A percentile compares a stretch with the other conserved stretches of the same genome.
phyloP scores from a whole-genome alignment of 1,140 invertebrate species.

The Muscidifurax raptorellus region DNA sequence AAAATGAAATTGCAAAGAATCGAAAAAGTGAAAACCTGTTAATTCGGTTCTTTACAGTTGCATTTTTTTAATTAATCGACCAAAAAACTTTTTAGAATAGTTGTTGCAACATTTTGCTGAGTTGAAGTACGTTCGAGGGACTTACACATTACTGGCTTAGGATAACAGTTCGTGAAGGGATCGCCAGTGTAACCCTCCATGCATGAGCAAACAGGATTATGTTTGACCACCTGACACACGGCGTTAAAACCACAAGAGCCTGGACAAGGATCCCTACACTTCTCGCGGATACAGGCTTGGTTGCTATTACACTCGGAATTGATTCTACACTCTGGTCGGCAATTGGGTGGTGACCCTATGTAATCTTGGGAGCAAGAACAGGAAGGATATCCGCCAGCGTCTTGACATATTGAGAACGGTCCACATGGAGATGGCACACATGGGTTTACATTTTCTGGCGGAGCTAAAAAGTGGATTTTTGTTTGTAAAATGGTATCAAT shows the following conservation, averaged over 20 bases:
- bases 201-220: constrained; percentile 78
- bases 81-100: no score
- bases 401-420: constrained; percentile 74
- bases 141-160: constrained; percentile 60
- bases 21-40: no score
- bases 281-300: constrained; percentile 75
- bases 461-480: constrained; percentile 31
- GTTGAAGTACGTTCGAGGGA: constrained; percentile 63
- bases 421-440: constrained; percentile 77
- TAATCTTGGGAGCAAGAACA: constrained; percentile 77
- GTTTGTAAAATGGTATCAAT: neutral
- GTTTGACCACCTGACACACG: constrained; percentile 77
- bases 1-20: no score
- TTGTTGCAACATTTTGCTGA: no score
- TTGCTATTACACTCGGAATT: constrained; percentile 76
- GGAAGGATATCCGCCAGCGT: constrained; percentile 71
- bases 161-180: constrained; percentile 69
- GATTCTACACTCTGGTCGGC: constrained; percentile 76
- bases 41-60: no score
- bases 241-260: constrained; percentile 77
- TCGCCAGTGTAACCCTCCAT: constrained; percentile 76
- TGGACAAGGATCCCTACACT: constrained; percentile 76
- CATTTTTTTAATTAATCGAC: no score
- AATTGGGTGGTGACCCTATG: constrained; percentile 77
- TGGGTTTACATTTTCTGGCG: constrained; percentile 60